Evolutionary conservation across 2,797 vertebrate species (phyloP).

Genomic region (Crocodylus rhombifer): DNA sequence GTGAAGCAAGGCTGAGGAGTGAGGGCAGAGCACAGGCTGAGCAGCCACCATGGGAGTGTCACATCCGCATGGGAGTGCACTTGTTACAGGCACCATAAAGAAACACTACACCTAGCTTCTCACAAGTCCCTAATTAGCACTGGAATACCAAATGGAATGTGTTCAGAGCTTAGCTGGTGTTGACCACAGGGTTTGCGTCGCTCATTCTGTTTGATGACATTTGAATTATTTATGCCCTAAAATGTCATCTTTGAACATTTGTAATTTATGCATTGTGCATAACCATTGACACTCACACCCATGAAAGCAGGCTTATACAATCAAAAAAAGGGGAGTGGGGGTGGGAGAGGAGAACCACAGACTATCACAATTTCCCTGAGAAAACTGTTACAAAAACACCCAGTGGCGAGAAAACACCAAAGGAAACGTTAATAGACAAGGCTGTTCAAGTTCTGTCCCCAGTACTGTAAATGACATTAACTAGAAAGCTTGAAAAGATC

Average conservation of each 20-base stretch:
- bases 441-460: neutral
- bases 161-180: fast-evolving
- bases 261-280: fast-evolving
- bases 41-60: no score
- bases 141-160: fast-evolving
- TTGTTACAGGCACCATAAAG: no score
- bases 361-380: neutral
- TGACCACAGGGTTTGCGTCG: fast-evolving
- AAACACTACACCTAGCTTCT: fast-evolving
- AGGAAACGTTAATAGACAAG: neutral
- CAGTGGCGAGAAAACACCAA: slow-evolving; percentile 16
- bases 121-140: neutral
- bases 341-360: neutral
- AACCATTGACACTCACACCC: neutral
- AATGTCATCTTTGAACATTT: neutral
- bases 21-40: no score
- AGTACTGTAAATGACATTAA: neutral
- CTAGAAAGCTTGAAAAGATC: slow-evolving; percentile 1
- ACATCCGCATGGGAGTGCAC: no score
- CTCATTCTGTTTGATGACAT: fast-evolving
- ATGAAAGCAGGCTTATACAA: neutral
- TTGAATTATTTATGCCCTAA: neutral
- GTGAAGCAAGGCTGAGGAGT: no score
- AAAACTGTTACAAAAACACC: slow-evolving; percentile 2
- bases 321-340: neutral